Evolutionary conservation across 1,140 invertebrate species (phyloP), one percentile per base, ranked within the genome.

Genomic region (Drosophila repleta): DNA sequence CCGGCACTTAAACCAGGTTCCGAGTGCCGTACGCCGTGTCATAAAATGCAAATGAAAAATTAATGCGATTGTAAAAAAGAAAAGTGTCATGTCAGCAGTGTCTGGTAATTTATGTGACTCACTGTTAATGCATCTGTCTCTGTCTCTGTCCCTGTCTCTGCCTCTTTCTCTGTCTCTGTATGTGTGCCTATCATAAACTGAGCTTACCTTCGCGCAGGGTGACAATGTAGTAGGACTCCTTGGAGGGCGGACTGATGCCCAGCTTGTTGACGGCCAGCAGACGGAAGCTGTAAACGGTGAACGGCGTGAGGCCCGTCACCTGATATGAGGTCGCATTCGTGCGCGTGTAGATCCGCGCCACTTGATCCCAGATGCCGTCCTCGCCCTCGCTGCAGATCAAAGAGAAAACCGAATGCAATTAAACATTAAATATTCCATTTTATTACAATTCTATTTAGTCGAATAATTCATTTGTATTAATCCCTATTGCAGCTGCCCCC

Each of bases 231-330:
- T 95, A 96, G 51, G 95, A 96, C 82, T 95, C 93, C 88, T 94
- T 94, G 91, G 95, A 95, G 45, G 95, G 95, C 41, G 92, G 91
- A 90, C 95, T 96, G 46, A 93, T 92, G 60, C 96, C 96, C 88
- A 96, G 93, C 53, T 93, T 94, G 91, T 96, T 96, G 41, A 95
- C 95, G 35, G 95, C 95, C 49, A 94, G 91, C 62, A 96, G 94
- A 57, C 94, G 93, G 92, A 96, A 96, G 90, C 95, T 96, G 92
- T 96, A 96, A 48, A 96, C 95, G 29, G 95, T 96, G 91, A 95
- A 96, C 15, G 96, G 95, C 66, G 93, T 92, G 61, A 96, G 92
- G 51, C 93, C 93, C 62, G 93, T 93, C 74, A 96, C 94, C 83
- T 94, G 93, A 93, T 95, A 95, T 77, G 92, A 93, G 49, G 95